Percentiles rank a stretch among this genome's conserved stretches.
These are phyloP conservation scores for Florisuga fusca DNA, from an alignment of 2,797 vertebrate genomes.

Conservation along the genomic window DNA sequence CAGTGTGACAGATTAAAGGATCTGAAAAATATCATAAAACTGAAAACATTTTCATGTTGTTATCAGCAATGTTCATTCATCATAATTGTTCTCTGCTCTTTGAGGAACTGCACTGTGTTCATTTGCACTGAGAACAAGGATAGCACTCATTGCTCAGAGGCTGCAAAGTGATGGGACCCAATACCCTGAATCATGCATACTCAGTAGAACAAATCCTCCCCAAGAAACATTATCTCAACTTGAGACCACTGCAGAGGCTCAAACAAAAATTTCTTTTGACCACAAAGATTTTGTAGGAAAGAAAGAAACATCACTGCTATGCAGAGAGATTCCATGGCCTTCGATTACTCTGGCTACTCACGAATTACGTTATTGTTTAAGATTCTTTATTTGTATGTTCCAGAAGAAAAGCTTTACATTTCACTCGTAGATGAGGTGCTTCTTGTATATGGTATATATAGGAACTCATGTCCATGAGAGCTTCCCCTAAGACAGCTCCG, in stretches of 20 bases:
- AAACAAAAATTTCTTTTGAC: neutral
- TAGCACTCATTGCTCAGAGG: neutral
- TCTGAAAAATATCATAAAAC: neutral
- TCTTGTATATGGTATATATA: neutral
- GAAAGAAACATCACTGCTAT: neutral
- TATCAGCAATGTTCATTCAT: neutral
- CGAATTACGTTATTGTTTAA: neutral
- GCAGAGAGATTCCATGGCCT: neutral
- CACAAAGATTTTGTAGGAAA: neutral
- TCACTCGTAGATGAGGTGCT: neutral
- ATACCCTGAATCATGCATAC: neutral
- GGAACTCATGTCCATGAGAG: neutral
- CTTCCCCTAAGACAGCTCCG: neutral
- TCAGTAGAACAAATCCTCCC: neutral
- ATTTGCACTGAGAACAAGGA: neutral
- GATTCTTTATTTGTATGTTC: neutral
- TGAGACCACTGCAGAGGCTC: neutral
- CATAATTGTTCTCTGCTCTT: neutral
- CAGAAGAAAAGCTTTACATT: neutral
- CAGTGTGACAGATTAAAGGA: neutral
- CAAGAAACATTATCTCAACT: neutral
- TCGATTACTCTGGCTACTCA: neutral
- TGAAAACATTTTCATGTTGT: neutral
- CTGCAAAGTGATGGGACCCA: fast-evolving
- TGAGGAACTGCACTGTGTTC: neutral